Base-by-base conservation (phyloP, 2,113 vertebrate species). In the Microtus oregoni region DNA sequence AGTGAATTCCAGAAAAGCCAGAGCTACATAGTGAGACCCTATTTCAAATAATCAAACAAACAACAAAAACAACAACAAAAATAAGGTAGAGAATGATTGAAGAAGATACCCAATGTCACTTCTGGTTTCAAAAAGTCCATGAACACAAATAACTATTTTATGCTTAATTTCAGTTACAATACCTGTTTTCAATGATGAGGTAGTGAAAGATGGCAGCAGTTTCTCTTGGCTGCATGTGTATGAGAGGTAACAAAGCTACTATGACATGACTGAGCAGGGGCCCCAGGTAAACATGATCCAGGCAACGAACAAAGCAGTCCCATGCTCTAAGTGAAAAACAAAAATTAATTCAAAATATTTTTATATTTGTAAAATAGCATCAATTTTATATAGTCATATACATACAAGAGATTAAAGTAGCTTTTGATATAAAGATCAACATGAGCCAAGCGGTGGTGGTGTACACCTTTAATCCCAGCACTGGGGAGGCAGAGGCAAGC, bases 261-360 rank as follows among this genome's bases (percentile, higher is more conserved):
- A 99, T 99, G 35, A 99, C 99, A 68, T 99, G 99, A 98, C 99
- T 99, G 96, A 99, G 99, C 13, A 99, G 98, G n/a, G 99, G 99
- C 6, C 99, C 99, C 61, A 99, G 98, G 96, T 99, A 99, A 22
- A 98, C 96, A 2, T 99, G 98, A 97, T 99, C 99, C 96, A 99
- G 98, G 77, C 99, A 99, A 91, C 99, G 98, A 94, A 99, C 99
- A 98, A 99, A 99, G 98, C 99, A 99, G 95, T 99, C 99, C 99
- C 99, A 99, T 10, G 99, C 99, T 97, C 99, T 99, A 96, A 83
- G 86, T 55, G 78, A 94, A 82, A 76, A 67, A 83, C 13, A 94
- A 89, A 32, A 93, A 76, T 22, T 70, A 68, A 92, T 35, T 79
- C 5, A 35, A 3, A 61, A 87, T 92, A 44, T 95, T 95, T 96